These are phyloP conservation scores for Trichomalopsis sarcophagae DNA, from an alignment of 1,140 invertebrate genomes.

Conservation along the genomic window DNA sequence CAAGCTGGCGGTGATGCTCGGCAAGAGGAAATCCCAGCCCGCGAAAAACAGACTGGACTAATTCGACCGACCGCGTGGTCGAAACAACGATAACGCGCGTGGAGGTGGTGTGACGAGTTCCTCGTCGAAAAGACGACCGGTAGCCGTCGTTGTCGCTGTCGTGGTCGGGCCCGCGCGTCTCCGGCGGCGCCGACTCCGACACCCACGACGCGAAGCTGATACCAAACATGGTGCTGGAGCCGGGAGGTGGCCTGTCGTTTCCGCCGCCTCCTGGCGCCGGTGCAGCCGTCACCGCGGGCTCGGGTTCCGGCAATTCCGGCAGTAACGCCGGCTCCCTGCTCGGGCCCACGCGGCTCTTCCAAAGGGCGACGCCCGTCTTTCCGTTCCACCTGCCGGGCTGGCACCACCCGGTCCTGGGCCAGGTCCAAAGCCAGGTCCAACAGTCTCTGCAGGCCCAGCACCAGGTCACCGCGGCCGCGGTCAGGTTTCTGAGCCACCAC, in stretches of 20 bases:
- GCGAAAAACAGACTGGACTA: background rate
- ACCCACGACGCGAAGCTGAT: conserved; percentile 64
- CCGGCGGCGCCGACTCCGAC: conserved; percentile 16
- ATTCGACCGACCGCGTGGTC: background rate
- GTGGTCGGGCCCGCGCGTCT: background rate
- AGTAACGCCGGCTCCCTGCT: conserved; percentile 70
- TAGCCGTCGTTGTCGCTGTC: background rate
- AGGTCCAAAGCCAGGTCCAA: conserved; percentile 72
- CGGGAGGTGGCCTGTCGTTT: conserved; percentile 73
- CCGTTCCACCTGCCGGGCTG: conserved; percentile 72
- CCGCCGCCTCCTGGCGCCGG: conserved; percentile 72
- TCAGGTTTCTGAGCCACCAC: conserved; percentile 70
- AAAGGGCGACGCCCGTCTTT: conserved; percentile 72
- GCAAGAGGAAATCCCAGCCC: background rate
- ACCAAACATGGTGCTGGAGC: conserved; percentile 74
- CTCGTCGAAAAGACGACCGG: conserved; percentile 1
- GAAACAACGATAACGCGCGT: no score
- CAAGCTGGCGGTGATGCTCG: background rate
- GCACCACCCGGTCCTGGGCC: conserved; percentile 72
- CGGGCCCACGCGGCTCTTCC: conserved; percentile 69
- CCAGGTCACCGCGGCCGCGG: conserved; percentile 68
- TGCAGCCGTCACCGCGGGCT: conserved; percentile 61
- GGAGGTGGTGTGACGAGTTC: background rate
- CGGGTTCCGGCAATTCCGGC: conserved; percentile 65
- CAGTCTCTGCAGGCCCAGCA: conserved; percentile 71